Base-by-base conservation (phyloP, 2,888 invertebrate species). In the Agonum fuliginosum region DNA sequence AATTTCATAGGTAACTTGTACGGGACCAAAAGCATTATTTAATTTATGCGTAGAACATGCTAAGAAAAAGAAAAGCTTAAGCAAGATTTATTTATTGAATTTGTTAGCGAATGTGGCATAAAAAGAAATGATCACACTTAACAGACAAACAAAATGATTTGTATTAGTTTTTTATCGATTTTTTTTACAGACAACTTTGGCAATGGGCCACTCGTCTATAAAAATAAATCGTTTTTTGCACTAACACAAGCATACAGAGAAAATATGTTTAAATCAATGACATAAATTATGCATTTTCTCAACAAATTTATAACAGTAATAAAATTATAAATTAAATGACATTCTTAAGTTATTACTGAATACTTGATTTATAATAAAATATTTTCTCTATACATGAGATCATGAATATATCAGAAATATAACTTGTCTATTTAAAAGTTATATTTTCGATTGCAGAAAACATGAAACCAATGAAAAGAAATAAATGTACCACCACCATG, bases 71-170 rank as follows among this genome's bases (percentile, higher is more conserved):
- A 54, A 58, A 54, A 73, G 73, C 54, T 58, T 24, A 58, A 51
- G 54, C 24, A 41, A 65, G 14, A 30, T 6, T 30, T 27, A 34
- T 14, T 72, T 46, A 17, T 70, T 20, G 37, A 37, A 67, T 20
- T 6, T 20, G 17, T 54, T 54, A 70, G 27, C 22, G 19, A 67
- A 41, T 19, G 37, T 75, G 14, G 41, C 77, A 70, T 30, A 65
- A 70, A 43, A 67, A 70, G 62, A 69, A 22, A 78, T 65, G 67
- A 78, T 54, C 78, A 78, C 75, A 74, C 75, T 12, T 22, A 62
- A 34, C 75, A 76, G 41, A 73, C 76, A 27, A 69, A 70, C 46
- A 76, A 69, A 51, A 65, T 62, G 27, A 54, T 62, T 62, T 62
- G 58, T 30, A 62, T 62, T 54, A 54, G 54, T 54, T 27, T 58